Percentiles rank a stretch among this genome's conserved stretches.
Conservation (phyloP, 1,140 invertebrate genomes). For the Heliconius hermathena region DNA sequence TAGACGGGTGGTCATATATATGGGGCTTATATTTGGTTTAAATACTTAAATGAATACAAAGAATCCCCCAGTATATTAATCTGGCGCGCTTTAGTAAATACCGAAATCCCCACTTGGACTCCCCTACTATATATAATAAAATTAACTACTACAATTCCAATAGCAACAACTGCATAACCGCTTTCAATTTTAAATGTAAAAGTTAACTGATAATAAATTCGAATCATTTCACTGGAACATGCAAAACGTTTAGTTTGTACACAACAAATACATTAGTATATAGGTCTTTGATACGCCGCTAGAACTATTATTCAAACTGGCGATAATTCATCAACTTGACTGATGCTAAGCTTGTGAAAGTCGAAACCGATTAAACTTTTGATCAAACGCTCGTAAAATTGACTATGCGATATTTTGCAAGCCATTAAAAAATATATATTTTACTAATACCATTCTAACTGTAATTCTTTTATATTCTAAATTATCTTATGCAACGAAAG, state of each 20-base stretch:
- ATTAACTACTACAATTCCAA: background rate
- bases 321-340: conserved; percentile 49
- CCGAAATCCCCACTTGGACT: too few relatives aligned
- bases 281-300: conserved; percentile 43
- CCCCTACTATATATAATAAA: background rate
- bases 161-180: background rate
- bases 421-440: background rate
- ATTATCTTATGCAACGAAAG: background rate
- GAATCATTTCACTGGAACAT: background rate
- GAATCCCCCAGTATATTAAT: too few relatives aligned
- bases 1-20: too few relatives aligned
- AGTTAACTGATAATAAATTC: background rate
- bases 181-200: conserved; percentile 6
- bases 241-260: background rate
- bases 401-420: conserved; percentile 19
- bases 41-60: too few relatives aligned
- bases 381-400: conserved; percentile 45
- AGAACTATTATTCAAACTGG: conserved; percentile 29
- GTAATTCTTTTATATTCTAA: background rate
- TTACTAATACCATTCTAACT: background rate
- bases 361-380: conserved; percentile 54
- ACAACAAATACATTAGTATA: background rate
- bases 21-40: too few relatives aligned
- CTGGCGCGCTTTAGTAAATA: too few relatives aligned
- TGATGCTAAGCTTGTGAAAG: conserved; percentile 55